phyloP scores from a whole-genome alignment of 2,888 invertebrate species.

The Apeira syringaria region DNA sequence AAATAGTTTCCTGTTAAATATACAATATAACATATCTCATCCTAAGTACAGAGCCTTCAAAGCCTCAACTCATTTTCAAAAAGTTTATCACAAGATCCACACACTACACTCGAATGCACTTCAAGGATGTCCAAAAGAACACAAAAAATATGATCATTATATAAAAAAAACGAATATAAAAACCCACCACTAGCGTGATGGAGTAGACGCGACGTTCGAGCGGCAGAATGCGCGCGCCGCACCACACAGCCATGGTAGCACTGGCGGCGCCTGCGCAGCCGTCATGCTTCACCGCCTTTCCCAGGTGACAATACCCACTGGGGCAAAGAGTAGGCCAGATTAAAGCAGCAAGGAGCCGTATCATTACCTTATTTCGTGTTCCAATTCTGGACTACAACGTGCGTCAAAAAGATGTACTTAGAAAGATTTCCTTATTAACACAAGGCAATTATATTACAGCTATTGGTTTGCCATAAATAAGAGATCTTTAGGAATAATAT shows the following conservation, averaged over 20 bases:
- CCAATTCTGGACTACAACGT: no score
- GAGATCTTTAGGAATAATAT: no score
- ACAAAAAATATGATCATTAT: not conserved
- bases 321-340: conserved; percentile 4
- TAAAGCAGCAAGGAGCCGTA: not conserved
- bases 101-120: not conserved
- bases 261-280: conserved; percentile 52
- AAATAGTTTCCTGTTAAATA: no score
- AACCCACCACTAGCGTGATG: conserved; percentile 75
- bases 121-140: not conserved
- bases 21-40: no score
- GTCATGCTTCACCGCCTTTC: conserved; percentile 43
- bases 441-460: no score
- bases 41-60: no score
- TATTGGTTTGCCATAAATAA: no score
- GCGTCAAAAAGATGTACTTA: no score
- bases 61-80: no score
- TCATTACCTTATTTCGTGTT: no score
- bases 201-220: conserved; percentile 76
- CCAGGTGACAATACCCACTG: conserved; percentile 29
- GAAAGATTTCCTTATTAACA: no score
- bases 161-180: conserved; percentile 6
- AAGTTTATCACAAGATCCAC: not conserved
- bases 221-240: conserved; percentile 78
- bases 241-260: conserved; percentile 81